These are phyloP conservation scores for Acanthurus leucopareius DNA, from an alignment of 2,797 vertebrate species.

Conservation along the genomic window DNA sequence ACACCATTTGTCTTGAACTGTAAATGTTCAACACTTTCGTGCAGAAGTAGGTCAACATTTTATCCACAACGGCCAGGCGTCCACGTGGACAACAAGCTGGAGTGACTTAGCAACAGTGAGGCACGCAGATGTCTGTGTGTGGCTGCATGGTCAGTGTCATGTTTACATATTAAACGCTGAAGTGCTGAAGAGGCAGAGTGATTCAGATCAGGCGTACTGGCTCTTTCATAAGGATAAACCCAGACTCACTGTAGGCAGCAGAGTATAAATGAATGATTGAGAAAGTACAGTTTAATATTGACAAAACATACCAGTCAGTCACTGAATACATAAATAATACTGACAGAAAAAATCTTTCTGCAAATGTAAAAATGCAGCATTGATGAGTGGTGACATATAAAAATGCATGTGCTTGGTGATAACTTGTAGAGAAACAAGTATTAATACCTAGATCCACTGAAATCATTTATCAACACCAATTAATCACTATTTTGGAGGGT, in stretches of 20 bases:
- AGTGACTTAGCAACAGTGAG: neutral
- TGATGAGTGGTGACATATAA: neutral
- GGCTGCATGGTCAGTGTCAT: neutral
- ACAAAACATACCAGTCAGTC: too few relatives aligned
- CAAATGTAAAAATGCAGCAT: neutral
- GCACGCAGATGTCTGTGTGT: neutral
- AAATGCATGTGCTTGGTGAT: too few relatives aligned
- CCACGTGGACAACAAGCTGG: neutral
- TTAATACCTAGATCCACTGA: neutral
- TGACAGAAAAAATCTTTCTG: too few relatives aligned
- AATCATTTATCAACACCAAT: neutral
- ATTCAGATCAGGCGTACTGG: neutral
- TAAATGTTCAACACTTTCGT: slow-evolving; percentile 21
- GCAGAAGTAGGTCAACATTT: neutral
- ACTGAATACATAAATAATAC: neutral
- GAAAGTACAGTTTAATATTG: too few relatives aligned
- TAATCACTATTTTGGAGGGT: neutral
- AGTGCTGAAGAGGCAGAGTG: neutral
- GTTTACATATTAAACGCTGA: neutral
- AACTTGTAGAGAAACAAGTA: neutral
- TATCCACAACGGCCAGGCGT: neutral
- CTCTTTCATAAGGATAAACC: neutral
- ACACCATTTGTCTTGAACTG: slow-evolving; percentile 16
- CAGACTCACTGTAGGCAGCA: neutral
- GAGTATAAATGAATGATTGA: neutral